phyloP scores from a whole-genome alignment of 2,113 vertebrate genomes.

The Engystomops pustulosus region DNA sequence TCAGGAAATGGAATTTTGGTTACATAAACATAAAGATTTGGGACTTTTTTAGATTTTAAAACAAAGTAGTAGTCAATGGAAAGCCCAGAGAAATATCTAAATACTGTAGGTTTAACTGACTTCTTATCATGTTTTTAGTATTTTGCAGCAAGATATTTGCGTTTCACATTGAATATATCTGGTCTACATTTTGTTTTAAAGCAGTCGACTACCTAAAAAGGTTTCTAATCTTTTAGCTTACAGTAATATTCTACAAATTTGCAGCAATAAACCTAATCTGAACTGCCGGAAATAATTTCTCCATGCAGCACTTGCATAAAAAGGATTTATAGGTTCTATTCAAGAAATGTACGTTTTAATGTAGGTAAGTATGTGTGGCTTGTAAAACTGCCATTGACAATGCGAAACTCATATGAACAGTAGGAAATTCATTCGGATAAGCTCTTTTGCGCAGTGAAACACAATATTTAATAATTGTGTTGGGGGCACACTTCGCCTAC shows the following conservation, averaged over 20 bases:
- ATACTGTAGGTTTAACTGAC: too few species aligned
- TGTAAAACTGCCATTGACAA: conserved; percentile 10
- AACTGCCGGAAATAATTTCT: conserved; percentile 18
- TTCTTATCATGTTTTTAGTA: too few species aligned
- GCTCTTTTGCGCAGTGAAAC: neutral
- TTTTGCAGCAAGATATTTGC: too few species aligned
- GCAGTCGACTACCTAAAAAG: too few species aligned
- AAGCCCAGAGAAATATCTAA: too few species aligned
- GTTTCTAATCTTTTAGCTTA: neutral
- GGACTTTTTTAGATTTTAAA: too few species aligned
- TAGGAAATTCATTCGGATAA: conserved; percentile 5
- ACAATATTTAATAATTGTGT: conserved; percentile 14
- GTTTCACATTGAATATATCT: too few species aligned
- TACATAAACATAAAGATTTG: too few species aligned
- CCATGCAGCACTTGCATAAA: neutral
- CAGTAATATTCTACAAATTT: conserved; percentile 2
- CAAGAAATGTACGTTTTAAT: conserved; percentile 8
- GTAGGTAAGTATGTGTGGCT: conserved; percentile 16
- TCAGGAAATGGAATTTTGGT: too few species aligned
- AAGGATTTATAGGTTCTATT: conserved; percentile 14
- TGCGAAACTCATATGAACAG: conserved; percentile 11
- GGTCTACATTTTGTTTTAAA: too few species aligned
- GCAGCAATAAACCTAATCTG: neutral
- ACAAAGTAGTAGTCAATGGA: too few species aligned
- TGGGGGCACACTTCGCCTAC: neutral